phyloP scores from a whole-genome alignment of 2,888 invertebrate species.

The Rhagonycha lutea region DNA sequence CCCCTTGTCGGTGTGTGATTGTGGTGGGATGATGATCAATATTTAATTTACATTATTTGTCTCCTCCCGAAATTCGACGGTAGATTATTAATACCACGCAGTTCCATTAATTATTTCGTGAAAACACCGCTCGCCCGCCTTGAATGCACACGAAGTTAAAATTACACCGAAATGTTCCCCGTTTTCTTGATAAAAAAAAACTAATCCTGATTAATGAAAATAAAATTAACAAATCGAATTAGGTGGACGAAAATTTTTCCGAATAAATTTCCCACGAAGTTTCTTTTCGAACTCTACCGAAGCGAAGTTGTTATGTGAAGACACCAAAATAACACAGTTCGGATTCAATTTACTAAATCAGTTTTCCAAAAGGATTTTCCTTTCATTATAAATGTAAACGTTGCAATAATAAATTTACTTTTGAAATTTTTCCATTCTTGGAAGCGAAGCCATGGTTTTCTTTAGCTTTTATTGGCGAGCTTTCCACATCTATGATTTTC shows the following conservation, averaged over 20 bases:
- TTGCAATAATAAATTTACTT: neutral
- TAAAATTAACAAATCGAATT: neutral
- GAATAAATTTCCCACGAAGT: neutral
- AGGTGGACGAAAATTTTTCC: neutral
- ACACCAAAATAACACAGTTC: neutral
- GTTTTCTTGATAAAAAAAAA: neutral
- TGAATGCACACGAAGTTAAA: neutral
- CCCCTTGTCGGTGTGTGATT: too few species aligned
- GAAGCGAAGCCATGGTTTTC: too few species aligned
- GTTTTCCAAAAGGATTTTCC: neutral
- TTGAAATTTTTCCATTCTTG: neutral
- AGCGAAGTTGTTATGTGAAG: neutral
- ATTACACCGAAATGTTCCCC: neutral
- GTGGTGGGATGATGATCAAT: neutral
- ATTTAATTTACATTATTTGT: neutral
- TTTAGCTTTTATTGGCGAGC: neutral
- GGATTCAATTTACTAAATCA: neutral
- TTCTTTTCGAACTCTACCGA: neutral
- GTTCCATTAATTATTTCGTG: neutral
- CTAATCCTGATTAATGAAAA: neutral
- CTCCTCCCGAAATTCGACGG: neutral
- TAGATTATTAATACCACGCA: neutral
- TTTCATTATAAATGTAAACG: neutral
- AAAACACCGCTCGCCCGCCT: neutral
- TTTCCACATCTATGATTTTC: neutral